A percentile compares a stretch with the other conserved stretches of the same genome.
Conservation (phyloP, 1,140 invertebrate species). For the Penaeus vannamei region DNA sequence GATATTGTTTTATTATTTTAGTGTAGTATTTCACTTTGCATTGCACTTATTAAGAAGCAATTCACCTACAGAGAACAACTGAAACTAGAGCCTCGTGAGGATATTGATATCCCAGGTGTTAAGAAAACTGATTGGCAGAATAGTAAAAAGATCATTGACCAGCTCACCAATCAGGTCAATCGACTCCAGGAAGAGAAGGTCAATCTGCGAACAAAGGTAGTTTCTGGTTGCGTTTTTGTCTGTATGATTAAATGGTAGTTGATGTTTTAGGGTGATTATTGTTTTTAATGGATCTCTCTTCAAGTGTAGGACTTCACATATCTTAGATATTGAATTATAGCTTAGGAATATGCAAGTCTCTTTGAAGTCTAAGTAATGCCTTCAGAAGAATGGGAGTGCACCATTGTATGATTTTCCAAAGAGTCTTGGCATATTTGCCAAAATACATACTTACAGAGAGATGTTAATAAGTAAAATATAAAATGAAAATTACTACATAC, state of each 20-base stretch:
- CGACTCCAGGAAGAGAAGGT: constrained; percentile 61
- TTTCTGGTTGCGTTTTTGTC: not conserved
- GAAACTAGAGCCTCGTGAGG: constrained; percentile 48
- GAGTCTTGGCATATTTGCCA: no score
- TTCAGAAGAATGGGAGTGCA: no score
- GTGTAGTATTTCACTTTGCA: not conserved
- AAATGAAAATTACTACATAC: no score
- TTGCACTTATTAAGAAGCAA: not conserved
- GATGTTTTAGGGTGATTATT: no score
- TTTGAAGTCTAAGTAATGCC: no score
- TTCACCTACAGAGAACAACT: constrained; percentile 52
- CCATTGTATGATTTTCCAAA: no score
- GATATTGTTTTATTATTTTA: not conserved
- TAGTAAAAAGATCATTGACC: constrained; percentile 55
- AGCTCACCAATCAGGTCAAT: constrained; percentile 48
- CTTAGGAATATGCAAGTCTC: no score
- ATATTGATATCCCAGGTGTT: constrained; percentile 45
- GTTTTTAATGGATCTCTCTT: no score
- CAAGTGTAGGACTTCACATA: no score
- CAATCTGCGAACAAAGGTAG: constrained; percentile 48
- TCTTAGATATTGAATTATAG: no score
- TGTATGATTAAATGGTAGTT: not conserved
- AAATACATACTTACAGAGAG: no score
- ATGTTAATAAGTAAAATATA: no score
- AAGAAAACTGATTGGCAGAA: constrained; percentile 59